These are phyloP conservation scores for Drosophila santomea DNA, from an alignment of 1,140 invertebrate species.

Conservation along the genomic window DNA sequence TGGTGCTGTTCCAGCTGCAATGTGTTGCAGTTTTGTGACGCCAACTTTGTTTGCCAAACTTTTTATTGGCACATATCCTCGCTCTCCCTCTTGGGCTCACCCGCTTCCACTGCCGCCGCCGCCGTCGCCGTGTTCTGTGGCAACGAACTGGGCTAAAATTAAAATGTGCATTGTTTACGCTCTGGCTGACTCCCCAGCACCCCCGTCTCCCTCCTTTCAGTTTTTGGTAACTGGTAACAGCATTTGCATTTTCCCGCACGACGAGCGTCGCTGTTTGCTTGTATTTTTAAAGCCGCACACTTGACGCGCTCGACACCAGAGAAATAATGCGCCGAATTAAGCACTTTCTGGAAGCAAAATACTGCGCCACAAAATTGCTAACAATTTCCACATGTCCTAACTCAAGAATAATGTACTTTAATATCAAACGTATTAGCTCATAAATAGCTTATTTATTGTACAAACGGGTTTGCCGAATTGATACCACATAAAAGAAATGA, in stretches of 20 bases:
- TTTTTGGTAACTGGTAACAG: constrained; percentile 38
- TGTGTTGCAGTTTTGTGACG: constrained; percentile 78
- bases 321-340: constrained; percentile 33
- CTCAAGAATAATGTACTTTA: no score
- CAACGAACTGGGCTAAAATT: constrained; percentile 77
- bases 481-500: no score
- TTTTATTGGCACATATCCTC: constrained; percentile 81
- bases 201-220: constrained; percentile 9
- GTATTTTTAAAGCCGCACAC: constrained; percentile 59
- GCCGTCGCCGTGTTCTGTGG: constrained; percentile 64
- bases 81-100: constrained; percentile 31
- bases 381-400: no score
- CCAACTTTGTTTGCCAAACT: constrained; percentile 83
- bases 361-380: background rate
- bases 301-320: constrained; percentile 45
- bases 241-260: constrained; percentile 60
- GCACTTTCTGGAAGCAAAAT: constrained; percentile 17
- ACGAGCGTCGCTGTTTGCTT: constrained; percentile 29
- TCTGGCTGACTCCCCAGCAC: constrained; percentile 25
- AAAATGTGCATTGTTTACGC: constrained; percentile 73
- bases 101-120: background rate
- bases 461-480: no score
- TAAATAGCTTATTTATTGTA: no score
- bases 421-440: no score
- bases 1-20: constrained; percentile 47